These are phyloP conservation scores for Vidua macroura DNA, from an alignment of 2,113 vertebrate genomes.

Conservation along the genomic window DNA sequence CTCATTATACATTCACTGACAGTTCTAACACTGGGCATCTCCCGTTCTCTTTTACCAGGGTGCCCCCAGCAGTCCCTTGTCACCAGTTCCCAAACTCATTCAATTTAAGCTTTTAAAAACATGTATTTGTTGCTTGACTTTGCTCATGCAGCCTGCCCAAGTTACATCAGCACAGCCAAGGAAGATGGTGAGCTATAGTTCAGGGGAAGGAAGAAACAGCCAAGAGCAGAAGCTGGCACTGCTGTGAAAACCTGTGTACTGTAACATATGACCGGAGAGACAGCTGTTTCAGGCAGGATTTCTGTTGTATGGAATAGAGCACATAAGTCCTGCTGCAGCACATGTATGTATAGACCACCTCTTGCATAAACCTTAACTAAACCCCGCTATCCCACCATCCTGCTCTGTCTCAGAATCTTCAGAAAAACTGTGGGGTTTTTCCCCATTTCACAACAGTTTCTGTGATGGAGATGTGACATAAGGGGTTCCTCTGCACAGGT, in stretches of 20 bases:
- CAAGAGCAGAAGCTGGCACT: not conserved
- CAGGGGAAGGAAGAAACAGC: not conserved
- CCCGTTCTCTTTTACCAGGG: not conserved
- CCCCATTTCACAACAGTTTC: not conserved
- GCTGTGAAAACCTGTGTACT: not conserved
- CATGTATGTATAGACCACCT: fast-evolving
- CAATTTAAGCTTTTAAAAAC: not conserved
- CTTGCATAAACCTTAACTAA: not conserved
- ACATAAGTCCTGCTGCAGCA: not conserved
- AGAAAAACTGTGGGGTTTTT: not conserved
- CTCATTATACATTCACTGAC: not conserved
- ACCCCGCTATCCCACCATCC: not conserved
- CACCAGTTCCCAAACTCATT: fast-evolving
- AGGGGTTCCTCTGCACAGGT: not conserved
- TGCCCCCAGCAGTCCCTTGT: not conserved
- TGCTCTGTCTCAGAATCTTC: not conserved
- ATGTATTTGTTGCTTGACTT: not conserved
- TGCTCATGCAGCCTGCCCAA: not conserved
- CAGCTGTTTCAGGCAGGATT: not conserved
- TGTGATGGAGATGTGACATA: not conserved
- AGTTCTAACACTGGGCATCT: not conserved
- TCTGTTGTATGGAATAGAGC: not conserved
- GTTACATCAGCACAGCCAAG: not conserved
- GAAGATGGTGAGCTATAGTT: not conserved
- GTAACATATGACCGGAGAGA: fast-evolving